phyloP scores from a whole-genome alignment of 2,113 vertebrate species.

The Spheniscus mendiculus region DNA sequence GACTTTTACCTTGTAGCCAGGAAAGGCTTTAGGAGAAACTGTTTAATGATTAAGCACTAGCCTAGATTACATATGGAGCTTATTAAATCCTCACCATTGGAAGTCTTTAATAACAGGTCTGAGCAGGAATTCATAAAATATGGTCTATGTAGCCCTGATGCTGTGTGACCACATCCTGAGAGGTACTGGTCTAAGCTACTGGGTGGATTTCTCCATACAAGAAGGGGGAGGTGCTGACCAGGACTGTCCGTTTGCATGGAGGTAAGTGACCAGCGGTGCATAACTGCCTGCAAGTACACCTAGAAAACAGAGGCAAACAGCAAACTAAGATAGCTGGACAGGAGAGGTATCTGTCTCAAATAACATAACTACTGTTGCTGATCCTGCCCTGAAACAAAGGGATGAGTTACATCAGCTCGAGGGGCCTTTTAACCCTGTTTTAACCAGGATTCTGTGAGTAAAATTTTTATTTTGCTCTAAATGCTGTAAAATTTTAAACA shows the following conservation, averaged over 20 bases:
- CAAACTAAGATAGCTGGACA: neutral
- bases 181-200: neutral
- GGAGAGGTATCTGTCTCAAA: neutral
- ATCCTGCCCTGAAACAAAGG: neutral
- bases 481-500: neutral
- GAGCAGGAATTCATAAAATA: neutral
- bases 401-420: neutral
- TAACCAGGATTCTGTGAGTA: neutral
- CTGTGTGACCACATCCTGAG: neutral
- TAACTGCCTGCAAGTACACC: neutral
- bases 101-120: neutral
- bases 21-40: neutral
- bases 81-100: neutral
- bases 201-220: neutral
- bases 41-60: neutral
- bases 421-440: neutral
- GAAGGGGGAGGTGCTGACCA: neutral
- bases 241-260: neutral
- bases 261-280: neutral
- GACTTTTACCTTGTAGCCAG: neutral
- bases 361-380: neutral
- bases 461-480: neutral
- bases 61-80: neutral
- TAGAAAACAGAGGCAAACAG: neutral
- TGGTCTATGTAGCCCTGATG: neutral